Conservation (phyloP, 2,888 invertebrate species). For the Hyposoter didymator region DNA sequence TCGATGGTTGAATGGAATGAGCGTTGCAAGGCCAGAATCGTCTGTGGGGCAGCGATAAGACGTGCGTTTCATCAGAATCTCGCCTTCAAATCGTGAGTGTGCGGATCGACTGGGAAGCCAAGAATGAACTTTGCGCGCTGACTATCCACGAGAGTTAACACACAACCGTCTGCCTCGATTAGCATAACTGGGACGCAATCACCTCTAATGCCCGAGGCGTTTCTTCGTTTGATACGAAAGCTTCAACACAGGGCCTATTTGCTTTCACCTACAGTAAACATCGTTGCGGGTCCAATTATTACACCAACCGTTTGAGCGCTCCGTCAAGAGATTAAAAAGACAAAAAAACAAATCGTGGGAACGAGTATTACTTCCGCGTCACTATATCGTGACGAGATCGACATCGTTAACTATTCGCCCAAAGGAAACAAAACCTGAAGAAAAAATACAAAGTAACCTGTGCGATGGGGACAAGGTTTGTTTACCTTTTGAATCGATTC, state of each 20-base stretch:
- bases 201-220: slow-evolving; percentile 29
- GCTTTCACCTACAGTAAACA: neutral
- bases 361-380: neutral
- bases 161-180: slow-evolving; percentile 49
- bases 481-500: neutral
- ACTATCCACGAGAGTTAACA: slow-evolving; percentile 37
- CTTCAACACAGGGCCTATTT: neutral
- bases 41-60: slow-evolving; percentile 61
- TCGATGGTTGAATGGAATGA: slow-evolving; percentile 52
- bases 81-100: slow-evolving; percentile 8
- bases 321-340: neutral
- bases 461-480: neutral
- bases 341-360: neutral
- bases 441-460: neutral
- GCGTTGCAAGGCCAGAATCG: slow-evolving; percentile 15
- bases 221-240: slow-evolving; percentile 32
- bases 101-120: slow-evolving; percentile 47
- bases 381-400: neutral
- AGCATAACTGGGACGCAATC: slow-evolving; percentile 57
- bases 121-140: slow-evolving; percentile 14
- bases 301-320: neutral
- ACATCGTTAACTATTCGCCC: neutral
- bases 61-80: slow-evolving; percentile 47
- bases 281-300: neutral
- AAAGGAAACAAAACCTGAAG: neutral